Conservation (phyloP, 2,888 invertebrate species). For the Thereva nobilitata region DNA sequence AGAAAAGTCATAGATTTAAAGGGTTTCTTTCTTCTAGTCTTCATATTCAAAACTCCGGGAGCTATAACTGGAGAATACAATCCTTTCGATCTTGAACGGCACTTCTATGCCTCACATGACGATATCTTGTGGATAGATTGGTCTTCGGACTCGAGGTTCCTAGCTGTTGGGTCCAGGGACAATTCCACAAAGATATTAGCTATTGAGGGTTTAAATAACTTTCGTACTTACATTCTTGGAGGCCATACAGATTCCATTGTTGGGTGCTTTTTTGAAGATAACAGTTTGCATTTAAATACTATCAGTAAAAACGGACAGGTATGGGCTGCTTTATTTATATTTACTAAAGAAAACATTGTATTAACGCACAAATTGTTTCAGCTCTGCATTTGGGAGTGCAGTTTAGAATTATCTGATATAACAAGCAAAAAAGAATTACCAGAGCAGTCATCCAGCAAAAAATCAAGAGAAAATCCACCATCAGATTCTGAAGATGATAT, state of each 20-base stretch:
- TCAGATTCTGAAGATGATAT: slow-evolving; percentile 69
- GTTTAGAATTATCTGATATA: slow-evolving; percentile 71
- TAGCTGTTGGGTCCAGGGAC: slow-evolving; percentile 91
- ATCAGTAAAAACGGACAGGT: slow-evolving; percentile 83
- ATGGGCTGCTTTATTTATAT: not conserved
- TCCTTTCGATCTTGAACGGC: slow-evolving; percentile 82
- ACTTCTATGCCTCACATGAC: slow-evolving; percentile 81
- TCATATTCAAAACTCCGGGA: slow-evolving; percentile 85
- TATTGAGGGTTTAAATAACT: slow-evolving; percentile 73
- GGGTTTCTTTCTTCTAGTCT: slow-evolving; percentile 62
- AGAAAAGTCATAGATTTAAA: no score
- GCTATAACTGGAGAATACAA: slow-evolving; percentile 80
- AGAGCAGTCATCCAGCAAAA: slow-evolving; percentile 31
- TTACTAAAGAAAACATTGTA: not conserved
- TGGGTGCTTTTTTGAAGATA: slow-evolving; percentile 84
- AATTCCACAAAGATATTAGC: slow-evolving; percentile 84
- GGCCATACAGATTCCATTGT: slow-evolving; percentile 86
- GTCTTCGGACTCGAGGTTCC: slow-evolving; percentile 86
- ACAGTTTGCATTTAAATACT: slow-evolving; percentile 82
- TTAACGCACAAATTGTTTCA: slow-evolving; percentile 10
- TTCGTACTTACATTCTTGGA: slow-evolving; percentile 75
- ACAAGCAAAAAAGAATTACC: slow-evolving; percentile 29
- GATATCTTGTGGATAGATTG: slow-evolving; percentile 87
- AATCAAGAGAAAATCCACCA: slow-evolving; percentile 34
- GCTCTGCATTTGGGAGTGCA: slow-evolving; percentile 78